A percentile compares a stretch with the other conserved stretches of the same genome.
Evolutionary conservation across 1,140 invertebrate species (phyloP).

Genomic region (Orussus abietinus): DNA sequence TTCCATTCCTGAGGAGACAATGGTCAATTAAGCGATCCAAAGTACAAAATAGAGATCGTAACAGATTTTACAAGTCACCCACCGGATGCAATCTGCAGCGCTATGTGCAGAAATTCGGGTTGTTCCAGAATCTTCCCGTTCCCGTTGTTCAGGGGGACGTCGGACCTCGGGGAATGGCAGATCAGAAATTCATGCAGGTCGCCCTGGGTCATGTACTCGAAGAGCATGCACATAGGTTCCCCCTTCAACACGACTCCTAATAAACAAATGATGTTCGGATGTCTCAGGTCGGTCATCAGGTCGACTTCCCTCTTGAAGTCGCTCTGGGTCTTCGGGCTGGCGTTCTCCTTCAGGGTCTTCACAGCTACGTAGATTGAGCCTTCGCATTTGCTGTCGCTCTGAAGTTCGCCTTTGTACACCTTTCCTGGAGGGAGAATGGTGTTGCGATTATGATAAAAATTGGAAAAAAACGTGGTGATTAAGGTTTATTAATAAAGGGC

Average conservation of each 20-base stretch:
- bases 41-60: too few species aligned
- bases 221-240: conserved; percentile 92
- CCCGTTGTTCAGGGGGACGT: conserved; percentile 62
- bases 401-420: conserved; percentile 91
- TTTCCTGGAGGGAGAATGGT: conserved; percentile 58
- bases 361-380: conserved; percentile 78
- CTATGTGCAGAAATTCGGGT: conserved; percentile 77
- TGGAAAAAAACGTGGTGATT: conserved; percentile 1
- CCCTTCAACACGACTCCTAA: conserved; percentile 87
- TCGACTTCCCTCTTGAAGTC: conserved; percentile 90
- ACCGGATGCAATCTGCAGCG: conserved; percentile 87
- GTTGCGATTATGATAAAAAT: conserved; percentile 2
- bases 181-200: conserved; percentile 94
- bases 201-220: conserved; percentile 93
- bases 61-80: conserved; percentile 15
- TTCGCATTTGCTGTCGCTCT: conserved; percentile 58
- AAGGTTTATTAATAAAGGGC: conserved; percentile 5
- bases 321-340: conserved; percentile 83
- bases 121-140: conserved; percentile 68
- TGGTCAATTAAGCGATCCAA: background rate
- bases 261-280: conserved; percentile 94
- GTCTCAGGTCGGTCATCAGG: conserved; percentile 87
- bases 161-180: conserved; percentile 75
- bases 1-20: conserved; percentile 79
- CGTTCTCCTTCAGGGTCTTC: conserved; percentile 92